Evolutionary conservation across 2,888 invertebrate species (phyloP), one percentile per base, ranked within the genome.

Genomic region (Oxystoma pomonae): DNA sequence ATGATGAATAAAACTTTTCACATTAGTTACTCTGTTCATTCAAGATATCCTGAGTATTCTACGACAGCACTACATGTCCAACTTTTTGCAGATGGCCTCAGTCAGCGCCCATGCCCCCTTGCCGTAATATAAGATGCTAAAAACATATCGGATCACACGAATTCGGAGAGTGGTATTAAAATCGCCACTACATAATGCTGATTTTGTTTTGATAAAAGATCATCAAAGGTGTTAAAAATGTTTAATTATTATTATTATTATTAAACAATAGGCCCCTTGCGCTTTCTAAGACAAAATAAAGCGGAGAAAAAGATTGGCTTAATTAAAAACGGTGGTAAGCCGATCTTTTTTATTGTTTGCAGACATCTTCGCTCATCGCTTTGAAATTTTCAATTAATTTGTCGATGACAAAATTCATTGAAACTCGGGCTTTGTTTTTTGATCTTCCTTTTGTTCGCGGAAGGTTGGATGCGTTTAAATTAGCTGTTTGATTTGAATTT

Each of bases 301-400:
- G n/a, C n/a, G n/a, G n/a, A 35, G 12, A 35, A 3, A 62, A 62
- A 59, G 58, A 62, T 59, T 49, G 51, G 57, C 50, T 61, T 64
- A 66, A 66, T 66, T 64, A 66, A 61, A 57, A 52, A 35, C 57
- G 21, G 60, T 21, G 60, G 64, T 64, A 66, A 66, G 57, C 60
- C 59, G 64, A 64, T 64, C 53, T 58, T 57, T 61, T 63, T 63
- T 64, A 63, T 64, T 71, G 71, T 70, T 70, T 69, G 63, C 68
- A 60, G 60, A 60, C 63, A 64, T 63, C 69, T 66, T 65, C 67
- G 65, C 68, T 35, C 35, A 67, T 64, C 70, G 66, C 68, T 68
- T 67, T 67, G 68, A 70, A 72, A 70, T 72, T 70, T 70, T 72
- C 71, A 72, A 72, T 72, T 72, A 72, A 70, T 70, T 70, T 68